phyloP scores from a whole-genome alignment of 2,888 invertebrate genomes.

The Parnassius orleans region DNA sequence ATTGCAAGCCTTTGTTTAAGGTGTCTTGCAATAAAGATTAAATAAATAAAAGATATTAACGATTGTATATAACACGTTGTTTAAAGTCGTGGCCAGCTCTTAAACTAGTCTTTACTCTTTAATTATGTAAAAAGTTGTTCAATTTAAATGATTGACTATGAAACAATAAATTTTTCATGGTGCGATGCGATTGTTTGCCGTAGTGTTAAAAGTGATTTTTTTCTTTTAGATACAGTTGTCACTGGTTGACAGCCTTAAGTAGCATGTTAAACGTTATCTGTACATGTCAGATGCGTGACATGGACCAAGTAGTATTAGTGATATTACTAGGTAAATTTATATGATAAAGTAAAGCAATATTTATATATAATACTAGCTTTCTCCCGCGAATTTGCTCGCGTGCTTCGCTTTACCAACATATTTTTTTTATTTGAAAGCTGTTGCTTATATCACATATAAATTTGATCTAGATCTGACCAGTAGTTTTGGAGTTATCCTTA shows the following conservation, averaged over 20 bases:
- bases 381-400: too few species aligned
- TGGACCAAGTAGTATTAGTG: slow-evolving; percentile 15
- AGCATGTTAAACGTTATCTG: slow-evolving; percentile 26
- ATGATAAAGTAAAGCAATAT: background rate
- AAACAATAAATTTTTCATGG: slow-evolving; percentile 22
- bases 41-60: too few species aligned
- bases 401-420: too few species aligned
- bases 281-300: slow-evolving; percentile 16
- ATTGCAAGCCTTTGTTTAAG: too few species aligned
- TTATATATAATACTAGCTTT: too few species aligned
- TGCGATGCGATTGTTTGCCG: slow-evolving; percentile 17
- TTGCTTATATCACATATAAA: too few species aligned
- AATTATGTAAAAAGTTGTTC: slow-evolving; percentile 12
- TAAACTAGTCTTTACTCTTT: slow-evolving; percentile 4
- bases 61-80: too few species aligned
- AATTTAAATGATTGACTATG: slow-evolving; percentile 14
- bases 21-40: too few species aligned
- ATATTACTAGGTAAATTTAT: slow-evolving; percentile 23
- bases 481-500: too few species aligned
- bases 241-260: slow-evolving; percentile 27
- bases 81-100: too few species aligned
- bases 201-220: slow-evolving; percentile 17
- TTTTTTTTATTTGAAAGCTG: too few species aligned
- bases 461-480: too few species aligned
- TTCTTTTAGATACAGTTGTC: slow-evolving; percentile 25